Percentiles rank a stretch among this genome's conserved stretches.
Conservation (phyloP, 1,140 invertebrate species). For the Trichonephila clavata region DNA sequence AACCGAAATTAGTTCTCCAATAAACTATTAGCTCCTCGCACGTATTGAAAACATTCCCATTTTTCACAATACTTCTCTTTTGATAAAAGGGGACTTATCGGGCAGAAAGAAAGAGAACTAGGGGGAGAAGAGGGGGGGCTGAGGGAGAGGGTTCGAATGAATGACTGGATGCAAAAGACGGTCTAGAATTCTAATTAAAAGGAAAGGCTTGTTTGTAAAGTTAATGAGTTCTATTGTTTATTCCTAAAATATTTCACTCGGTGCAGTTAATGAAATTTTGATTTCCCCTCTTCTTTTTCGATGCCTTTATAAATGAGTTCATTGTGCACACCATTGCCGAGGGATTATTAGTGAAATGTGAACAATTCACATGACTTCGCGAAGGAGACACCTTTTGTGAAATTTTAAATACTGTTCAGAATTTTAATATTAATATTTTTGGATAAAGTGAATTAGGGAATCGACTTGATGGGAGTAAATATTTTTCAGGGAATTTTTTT, state of each 20-base stretch:
- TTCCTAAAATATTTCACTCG: conserved; percentile 44
- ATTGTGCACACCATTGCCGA: background rate
- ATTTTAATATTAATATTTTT: background rate
- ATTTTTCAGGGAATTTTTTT: no score
- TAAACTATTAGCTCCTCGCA: conserved; percentile 22
- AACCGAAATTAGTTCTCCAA: conserved; percentile 38
- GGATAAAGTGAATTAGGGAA: no score
- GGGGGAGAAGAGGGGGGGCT: background rate
- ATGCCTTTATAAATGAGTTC: conserved; percentile 53
- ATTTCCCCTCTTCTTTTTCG: conserved; percentile 39
- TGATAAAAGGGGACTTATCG: conserved; percentile 27
- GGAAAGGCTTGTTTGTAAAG: conserved; percentile 51
- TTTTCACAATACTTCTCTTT: background rate
- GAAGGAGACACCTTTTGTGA: background rate
- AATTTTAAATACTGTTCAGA: background rate
- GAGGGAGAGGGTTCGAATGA: background rate
- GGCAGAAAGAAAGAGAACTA: background rate
- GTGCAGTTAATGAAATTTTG: conserved; percentile 47
- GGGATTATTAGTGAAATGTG: background rate
- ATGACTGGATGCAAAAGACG: conserved; percentile 43
- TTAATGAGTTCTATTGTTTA: conserved; percentile 63
- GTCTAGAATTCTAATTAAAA: conserved; percentile 58
- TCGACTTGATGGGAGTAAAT: no score
- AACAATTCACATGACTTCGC: background rate
- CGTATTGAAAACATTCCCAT: conserved; percentile 30